Base-by-base conservation (phyloP, 2,113 vertebrate species). In the Enhydra lutris region DNA sequence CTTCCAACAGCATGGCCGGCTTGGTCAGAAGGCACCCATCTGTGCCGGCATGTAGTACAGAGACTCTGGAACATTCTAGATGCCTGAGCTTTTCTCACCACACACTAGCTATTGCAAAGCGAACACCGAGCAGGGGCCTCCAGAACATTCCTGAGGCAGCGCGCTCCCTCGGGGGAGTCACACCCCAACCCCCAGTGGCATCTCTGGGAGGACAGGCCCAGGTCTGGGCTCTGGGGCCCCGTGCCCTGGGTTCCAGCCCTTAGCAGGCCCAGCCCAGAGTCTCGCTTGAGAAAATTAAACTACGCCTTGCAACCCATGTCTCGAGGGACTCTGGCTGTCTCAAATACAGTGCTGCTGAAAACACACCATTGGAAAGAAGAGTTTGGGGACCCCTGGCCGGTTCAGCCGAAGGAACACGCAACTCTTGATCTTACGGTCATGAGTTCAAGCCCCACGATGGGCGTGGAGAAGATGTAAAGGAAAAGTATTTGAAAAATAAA, bases 41-140 rank as follows among this genome's bases (percentile, higher is more conserved):
- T 3, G 13, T 0, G 1, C 17, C 21, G 4, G 31, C 36, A 45
- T 1, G 0, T 14, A 7, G 15, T 10, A 34, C 5, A 15, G 61
- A 52, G 5, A 7, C 47, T 67, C 50, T 12, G 13, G 47, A 39
- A 39, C n/a, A 81, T 13, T 55, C n/a, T 55, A 67, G 47, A 65
- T 11, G 18, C 29, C 15, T 7, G 42, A n/a, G 67, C 14, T 34
- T 74, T 63, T 24, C 39, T 26, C 4, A 36, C 23, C 1, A 36
- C 2, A 14, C 1, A 1, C 21, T 8, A 26, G 57, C 39, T 29
- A 47, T 36, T 15, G 31, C 31, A 29, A 83, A 74, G 65, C 9
- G 2, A 61, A 76, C 61, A 76, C 29, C 6, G 0, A 92, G 8
- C 11, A 1, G 7, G 10, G 45, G 42, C 29, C 23, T 50, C 42